These are phyloP conservation scores for Pinctada fucata DNA, from an alignment of 2,888 invertebrate species.

Conservation along the genomic window DNA sequence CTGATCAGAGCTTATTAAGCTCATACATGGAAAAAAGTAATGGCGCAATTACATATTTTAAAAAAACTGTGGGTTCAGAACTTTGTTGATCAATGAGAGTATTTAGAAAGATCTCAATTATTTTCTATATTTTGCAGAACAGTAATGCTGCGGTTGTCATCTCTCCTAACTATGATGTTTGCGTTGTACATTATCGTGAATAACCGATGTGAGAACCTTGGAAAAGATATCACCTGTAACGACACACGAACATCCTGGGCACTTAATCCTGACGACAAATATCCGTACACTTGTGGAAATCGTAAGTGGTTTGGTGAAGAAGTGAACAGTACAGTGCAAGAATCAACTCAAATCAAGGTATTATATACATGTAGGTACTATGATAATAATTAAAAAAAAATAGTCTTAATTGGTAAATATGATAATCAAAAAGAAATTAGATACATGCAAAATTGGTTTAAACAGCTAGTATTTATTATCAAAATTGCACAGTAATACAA, in stretches of 20 bases:
- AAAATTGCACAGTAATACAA: too few species aligned
- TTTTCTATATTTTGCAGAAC: conserved; percentile 55
- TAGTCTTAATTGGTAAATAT: too few species aligned
- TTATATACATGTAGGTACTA: neutral
- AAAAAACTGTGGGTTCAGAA: too few species aligned
- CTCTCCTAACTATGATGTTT: conserved; percentile 85
- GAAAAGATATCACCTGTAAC: neutral
- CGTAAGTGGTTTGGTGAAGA: conserved; percentile 27
- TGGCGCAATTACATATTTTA: too few species aligned
- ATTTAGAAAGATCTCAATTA: too few species aligned
- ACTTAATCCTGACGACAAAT: neutral
- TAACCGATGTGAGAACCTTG: neutral
- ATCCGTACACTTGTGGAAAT: conserved; percentile 48
- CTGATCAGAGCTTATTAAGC: too few species aligned
- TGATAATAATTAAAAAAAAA: neutral
- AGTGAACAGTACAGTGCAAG: neutral
- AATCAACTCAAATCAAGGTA: conserved; percentile 10
- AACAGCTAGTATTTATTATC: too few species aligned
- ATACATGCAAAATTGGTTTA: too few species aligned
- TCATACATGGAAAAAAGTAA: too few species aligned
- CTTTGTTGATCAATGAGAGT: too few species aligned
- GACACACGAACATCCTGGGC: neutral
- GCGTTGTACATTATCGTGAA: conserved; percentile 80
- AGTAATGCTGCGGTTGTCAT: conserved; percentile 85
- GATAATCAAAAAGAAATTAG: too few species aligned